A percentile compares a stretch with the other conserved stretches of the same genome.
Conservation (phyloP, 2,113 vertebrate genomes). For the Nycticorax nycticorax region DNA sequence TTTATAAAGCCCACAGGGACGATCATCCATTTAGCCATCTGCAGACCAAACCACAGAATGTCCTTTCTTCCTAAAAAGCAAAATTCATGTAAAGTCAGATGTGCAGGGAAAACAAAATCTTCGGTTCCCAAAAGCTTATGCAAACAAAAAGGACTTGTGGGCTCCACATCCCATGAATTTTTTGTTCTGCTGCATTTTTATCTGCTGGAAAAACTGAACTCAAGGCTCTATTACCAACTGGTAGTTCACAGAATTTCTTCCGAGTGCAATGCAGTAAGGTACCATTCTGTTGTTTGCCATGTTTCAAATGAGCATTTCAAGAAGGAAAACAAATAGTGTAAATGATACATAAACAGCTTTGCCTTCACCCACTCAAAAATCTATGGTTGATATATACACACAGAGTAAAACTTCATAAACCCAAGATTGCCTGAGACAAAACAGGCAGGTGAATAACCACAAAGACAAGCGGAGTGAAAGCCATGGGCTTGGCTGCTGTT, state of each 20-base stretch:
- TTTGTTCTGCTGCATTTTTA: not conserved
- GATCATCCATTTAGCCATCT: not conserved
- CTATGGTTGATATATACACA: not conserved
- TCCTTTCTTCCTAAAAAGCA: constrained; percentile 16
- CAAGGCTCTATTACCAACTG: not conserved
- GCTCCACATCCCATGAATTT: not conserved
- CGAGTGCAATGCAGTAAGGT: not conserved
- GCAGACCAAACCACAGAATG: not conserved
- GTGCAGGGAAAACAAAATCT: not conserved
- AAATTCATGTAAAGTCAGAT: not conserved
- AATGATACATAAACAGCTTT: not conserved
- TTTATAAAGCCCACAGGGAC: not conserved
- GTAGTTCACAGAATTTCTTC: not conserved
- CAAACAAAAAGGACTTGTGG: not conserved
- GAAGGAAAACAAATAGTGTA: not conserved
- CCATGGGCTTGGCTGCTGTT: not conserved
- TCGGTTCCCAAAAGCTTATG: not conserved
- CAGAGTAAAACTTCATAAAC: not conserved
- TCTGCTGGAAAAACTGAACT: not conserved
- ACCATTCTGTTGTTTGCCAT: not conserved
- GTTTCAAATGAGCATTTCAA: not conserved
- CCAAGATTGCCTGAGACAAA: not conserved
- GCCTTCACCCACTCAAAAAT: not conserved
- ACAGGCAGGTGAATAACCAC: not conserved
- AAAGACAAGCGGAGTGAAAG: not conserved